A percentile compares a stretch with the other conserved stretches of the same genome.
Conservation (phyloP, 2,797 vertebrate species). For the Channa striata region DNA sequence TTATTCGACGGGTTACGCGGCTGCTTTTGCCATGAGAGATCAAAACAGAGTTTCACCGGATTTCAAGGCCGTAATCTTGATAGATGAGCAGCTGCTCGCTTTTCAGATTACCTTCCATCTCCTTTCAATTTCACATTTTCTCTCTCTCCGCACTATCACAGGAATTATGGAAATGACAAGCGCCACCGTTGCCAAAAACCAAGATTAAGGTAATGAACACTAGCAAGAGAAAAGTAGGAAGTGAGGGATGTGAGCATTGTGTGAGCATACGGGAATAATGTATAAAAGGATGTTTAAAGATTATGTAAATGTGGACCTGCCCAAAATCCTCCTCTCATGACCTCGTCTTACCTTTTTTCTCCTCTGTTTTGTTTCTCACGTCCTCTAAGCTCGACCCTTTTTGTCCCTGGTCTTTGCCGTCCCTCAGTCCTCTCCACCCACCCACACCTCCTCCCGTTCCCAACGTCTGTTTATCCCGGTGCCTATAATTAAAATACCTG, state of each 20-base stretch:
- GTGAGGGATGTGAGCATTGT: neutral
- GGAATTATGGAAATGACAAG: conserved; percentile 59
- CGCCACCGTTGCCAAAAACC: conserved; percentile 5
- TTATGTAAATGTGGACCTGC: conserved; percentile 18
- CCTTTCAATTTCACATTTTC: conserved; percentile 27
- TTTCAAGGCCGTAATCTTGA: conserved; percentile 55
- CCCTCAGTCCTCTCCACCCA: neutral
- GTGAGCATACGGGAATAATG: neutral
- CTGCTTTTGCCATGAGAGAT: conserved; percentile 27
- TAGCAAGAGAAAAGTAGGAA: conserved; percentile 8
- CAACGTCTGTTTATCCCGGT: neutral
- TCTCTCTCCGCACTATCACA: conserved; percentile 31
- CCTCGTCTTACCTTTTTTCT: neutral
- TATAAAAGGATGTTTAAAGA: conserved; percentile 8
- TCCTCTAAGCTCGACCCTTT: neutral
- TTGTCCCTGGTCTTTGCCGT: no score
- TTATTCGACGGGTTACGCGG: conserved; percentile 29
- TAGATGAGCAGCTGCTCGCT: conserved; percentile 47
- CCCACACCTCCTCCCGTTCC: neutral
- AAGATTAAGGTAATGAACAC: conserved; percentile 44
- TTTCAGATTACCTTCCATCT: conserved; percentile 37
- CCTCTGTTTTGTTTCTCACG: no score
- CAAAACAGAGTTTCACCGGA: conserved; percentile 36
- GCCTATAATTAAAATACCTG: neutral
- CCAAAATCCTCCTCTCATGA: neutral